Evolutionary conservation across 1,140 invertebrate species (phyloP), one percentile per base, ranked within the genome.

Genomic region (Drosophila albomicans): DNA sequence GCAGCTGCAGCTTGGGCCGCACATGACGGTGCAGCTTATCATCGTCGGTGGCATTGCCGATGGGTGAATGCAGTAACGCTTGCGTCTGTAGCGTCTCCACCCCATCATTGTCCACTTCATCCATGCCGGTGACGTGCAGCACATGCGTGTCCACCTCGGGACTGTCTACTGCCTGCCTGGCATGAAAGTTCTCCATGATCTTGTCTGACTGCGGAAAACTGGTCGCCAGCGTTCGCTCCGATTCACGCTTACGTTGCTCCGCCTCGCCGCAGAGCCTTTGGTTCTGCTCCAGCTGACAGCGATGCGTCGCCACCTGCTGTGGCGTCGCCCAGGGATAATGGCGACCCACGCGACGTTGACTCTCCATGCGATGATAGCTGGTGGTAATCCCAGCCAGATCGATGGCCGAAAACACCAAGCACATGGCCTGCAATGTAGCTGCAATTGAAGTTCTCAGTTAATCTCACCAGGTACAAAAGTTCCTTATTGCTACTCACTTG

Each of bases 321-420:
- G 72, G 52, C 41, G 93, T 94, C 30, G 93, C 94, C 96, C 96
- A 97, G 8, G 96, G 96, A 91, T 96, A 95, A 82, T 94, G 94
- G 48, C 94, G 93, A 3, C 96, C 96, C 72, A 95, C 95, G n/a
- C 96, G 75, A 78, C 96, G 95, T 92, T 96, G 95, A 71, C 96
- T 95, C 92, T 96, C 96, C 80, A 96, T 96, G 91, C 96, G 94
- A 92, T 96, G 95, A 81, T 96, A 96, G 15, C 94, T 93, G 7
- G 95, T 94, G 10, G 95, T 96, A 35, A 95, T 95, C 63, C 94
- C 94, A 0, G 96, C 94, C 91, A 96, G 93, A 84, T 96, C 94
- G 32, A 95, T 92, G 35, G 96, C 93, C 2, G 95, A 95, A 67
- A 95, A 94, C 3, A 95, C 76, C 35, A 96, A 93, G 66, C 94